Evolutionary conservation across 1,140 invertebrate genomes (phyloP), one percentile per base, ranked within the genome.

Genomic region (Aphidius ervi): DNA sequence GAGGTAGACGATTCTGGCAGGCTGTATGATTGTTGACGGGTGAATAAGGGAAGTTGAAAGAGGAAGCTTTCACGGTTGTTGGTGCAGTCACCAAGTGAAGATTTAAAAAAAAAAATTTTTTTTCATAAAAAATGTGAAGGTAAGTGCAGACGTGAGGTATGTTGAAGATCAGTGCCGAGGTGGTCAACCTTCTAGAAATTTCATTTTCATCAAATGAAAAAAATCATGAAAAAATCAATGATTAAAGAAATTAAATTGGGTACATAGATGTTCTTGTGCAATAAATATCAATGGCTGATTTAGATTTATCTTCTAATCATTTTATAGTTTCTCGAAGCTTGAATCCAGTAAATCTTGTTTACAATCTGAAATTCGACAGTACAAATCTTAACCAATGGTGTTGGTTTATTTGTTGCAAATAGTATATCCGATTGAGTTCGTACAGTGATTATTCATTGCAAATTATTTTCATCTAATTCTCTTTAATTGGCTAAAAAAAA

Each of bases 131-230:
- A 67, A 67, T 64, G 61, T 63, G 61, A 46, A 56, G 62, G 58
- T 40, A 60, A 62, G 64, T n/a, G 58, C 64, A 68, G 68, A 69
- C 63, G 61, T 16, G 43, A 45, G 39, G 45, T 60, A 63, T 61
- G 63, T 66, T 65, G 67, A 64, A 70, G 68, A 69, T 63, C 60
- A 61, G 5, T 10, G 2, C 64, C 65, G 65, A 66, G 68, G 68
- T 69, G 69, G 68, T 69, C 68, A 70, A 70, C 68, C 59, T 64
- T 65, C 67, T 65, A 65, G 61, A 9, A 53, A 42, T 50, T 63
- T 58, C 65, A 40, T 63, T 62, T 62, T 64, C 58, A 31, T 2
- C 20, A 46, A 23, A 16, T 52, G 31, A 10, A 54, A 54, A 40
- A 54, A 31, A 31, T 31, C 42, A 10, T 8, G 9, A 20, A 9